phyloP scores from a whole-genome alignment of 2,888 invertebrate genomes.

The Strigamia transsilvanica region DNA sequence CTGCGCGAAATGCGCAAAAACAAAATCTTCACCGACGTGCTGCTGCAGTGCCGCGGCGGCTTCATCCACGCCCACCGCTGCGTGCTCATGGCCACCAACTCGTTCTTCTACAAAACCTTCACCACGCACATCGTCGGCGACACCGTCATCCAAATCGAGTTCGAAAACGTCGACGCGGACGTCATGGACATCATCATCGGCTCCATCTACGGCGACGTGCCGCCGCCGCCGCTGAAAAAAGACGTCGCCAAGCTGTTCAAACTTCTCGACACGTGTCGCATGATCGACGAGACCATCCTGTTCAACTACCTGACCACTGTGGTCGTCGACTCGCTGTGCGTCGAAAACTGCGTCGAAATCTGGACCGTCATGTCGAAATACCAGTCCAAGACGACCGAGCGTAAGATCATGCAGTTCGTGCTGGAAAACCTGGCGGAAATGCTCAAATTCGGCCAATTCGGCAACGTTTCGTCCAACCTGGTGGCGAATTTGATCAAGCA shows the following conservation, averaged over 20 bases:
- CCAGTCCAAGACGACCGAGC: neutral
- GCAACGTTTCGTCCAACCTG: neutral
- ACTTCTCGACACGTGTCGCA: neutral
- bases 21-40: neutral
- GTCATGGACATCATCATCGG: neutral
- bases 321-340: neutral
- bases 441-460: neutral
- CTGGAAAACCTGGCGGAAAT: neutral
- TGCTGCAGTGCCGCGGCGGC: neutral
- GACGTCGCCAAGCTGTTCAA: neutral
- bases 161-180: neutral
- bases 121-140: neutral
- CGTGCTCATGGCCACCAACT: constrained; percentile 5
- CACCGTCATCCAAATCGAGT: neutral
- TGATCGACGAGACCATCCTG: neutral
- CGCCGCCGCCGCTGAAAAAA: neutral
- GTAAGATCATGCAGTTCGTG: neutral
- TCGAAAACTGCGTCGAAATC: neutral
- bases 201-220: neutral
- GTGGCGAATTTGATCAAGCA: neutral
- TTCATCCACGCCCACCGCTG: neutral
- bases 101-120: constrained; percentile 21
- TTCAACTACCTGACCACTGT: neutral
- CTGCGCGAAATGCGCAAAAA: constrained; percentile 10
- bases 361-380: neutral